Conservation (phyloP, 2,113 vertebrate species). For the Neoarius graeffei region DNA sequence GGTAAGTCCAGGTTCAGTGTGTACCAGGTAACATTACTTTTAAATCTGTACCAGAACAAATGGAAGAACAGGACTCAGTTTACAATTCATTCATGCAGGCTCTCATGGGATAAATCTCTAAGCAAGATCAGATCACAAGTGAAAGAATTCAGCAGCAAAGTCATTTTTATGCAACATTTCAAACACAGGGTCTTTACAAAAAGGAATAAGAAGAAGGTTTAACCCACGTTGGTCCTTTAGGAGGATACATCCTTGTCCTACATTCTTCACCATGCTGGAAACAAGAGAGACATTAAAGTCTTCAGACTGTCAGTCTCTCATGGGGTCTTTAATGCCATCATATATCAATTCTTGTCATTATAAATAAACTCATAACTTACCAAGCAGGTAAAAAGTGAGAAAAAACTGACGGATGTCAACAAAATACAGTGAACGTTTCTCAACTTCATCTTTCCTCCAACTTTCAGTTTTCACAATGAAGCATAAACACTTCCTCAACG, state of each 20-base stretch:
- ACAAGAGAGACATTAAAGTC: neutral
- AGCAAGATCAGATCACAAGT: neutral
- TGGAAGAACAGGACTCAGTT: neutral
- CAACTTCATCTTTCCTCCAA: neutral
- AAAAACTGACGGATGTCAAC: neutral
- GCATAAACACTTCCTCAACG: neutral
- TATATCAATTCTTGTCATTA: neutral
- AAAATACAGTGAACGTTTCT: neutral
- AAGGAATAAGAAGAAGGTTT: neutral
- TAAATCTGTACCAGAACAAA: constrained; percentile 64
- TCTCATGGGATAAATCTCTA: neutral
- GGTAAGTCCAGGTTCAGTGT: constrained; percentile 80
- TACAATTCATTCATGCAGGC: neutral
- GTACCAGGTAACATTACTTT: constrained; percentile 74
- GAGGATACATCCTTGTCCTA: constrained; percentile 79
- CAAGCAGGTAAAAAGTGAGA: constrained; percentile 3
- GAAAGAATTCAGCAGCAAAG: neutral
- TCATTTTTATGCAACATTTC: neutral
- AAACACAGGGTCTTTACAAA: neutral
- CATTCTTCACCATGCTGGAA: constrained; percentile 67
- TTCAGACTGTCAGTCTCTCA: neutral
- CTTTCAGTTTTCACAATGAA: neutral
- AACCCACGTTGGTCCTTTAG: constrained; percentile 82
- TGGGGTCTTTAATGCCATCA: neutral
- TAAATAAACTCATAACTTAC: neutral